Base-by-base conservation (phyloP, 1,140 invertebrate genomes). In the Heterodera schachtii region DNA sequence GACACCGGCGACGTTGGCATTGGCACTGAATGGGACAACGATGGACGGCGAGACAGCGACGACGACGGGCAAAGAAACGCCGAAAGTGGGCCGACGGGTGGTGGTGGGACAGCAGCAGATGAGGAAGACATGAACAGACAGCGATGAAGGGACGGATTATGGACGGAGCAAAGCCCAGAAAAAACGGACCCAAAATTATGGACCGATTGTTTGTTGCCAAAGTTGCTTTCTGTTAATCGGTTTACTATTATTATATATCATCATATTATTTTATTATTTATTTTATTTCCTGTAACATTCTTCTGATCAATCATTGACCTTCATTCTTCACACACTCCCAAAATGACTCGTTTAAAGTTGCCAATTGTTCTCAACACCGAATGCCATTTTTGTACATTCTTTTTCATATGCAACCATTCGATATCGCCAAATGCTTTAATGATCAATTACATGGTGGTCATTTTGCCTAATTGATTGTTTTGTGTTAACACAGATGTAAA, bases 51-150 rank as follows among this genome's bases (percentile, higher is more conserved):
- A 41, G n/a, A 41, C 69, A 71, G 44, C 31, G 19, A 7, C 41
- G 9, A 11, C 69, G 43, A 13, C 44, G 11, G 69, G 69, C 69
- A 71, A 71, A 71, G 69, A 71, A n/a, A 71, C 69, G 69, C 69
- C 69, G 19, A 71, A 46, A n/a, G 69, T 46, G 1, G 69, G 41
- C 31, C 31, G 69, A n/a, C 31, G 69, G 43, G 21, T 41, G n/a
- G 44, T 13, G 57, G 57, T 19, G 16, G 57, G 57, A 64, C 57
- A 64, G 52, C 57, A 19, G 11, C 11, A 64, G 16, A 64, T 64
- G 57, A 64, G 57, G 57, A 64, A 13, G 11, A 64, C 57, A 5
- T 64, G 16, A 31, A 1, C 31, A 31, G 31, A 31, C 31, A 31
- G 31, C 31, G 31, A 31, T 31, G n/a, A n/a, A n/a, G n/a, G n/a